Conservation (phyloP, 2,797 vertebrate genomes). For the Sparus aurata region DNA sequence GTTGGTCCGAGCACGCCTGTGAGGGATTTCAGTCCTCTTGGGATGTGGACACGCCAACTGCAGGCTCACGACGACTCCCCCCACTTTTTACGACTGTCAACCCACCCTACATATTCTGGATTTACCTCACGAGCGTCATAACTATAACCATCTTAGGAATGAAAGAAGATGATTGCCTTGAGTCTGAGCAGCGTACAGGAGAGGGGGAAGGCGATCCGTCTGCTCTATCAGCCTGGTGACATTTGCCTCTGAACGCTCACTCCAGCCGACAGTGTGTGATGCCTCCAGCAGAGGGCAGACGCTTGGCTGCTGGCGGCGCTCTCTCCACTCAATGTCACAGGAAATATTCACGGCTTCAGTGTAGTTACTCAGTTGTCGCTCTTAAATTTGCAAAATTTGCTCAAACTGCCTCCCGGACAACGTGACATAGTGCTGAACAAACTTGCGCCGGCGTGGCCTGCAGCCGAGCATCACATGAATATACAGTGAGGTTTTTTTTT, state of each 20-base stretch:
- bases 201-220: neutral
- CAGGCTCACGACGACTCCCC: conserved; percentile 14
- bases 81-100: conserved; percentile 40
- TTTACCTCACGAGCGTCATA: neutral
- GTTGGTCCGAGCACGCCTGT: conserved; percentile 28
- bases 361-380: conserved; percentile 20
- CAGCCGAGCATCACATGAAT: conserved; percentile 11
- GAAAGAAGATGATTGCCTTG: neutral
- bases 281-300: conserved; percentile 80
- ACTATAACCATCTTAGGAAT: neutral
- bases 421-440: conserved; percentile 20
- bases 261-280: conserved; percentile 25
- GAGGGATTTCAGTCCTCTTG: conserved; percentile 33
- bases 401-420: conserved; percentile 18
- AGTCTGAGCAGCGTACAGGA: no score
- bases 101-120: neutral
- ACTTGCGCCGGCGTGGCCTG: neutral
- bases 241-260: conserved; percentile 4
- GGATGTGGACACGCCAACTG: conserved; percentile 35
- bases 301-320: conserved; percentile 23
- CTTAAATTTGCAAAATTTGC: conserved; percentile 38
- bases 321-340: conserved; percentile 21
- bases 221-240: neutral
- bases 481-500: conserved; percentile 1
- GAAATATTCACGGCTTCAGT: conserved; percentile 36